Evolutionary conservation across 1,140 invertebrate species (phyloP).

Genomic region (Neodiprion lecontei): DNA sequence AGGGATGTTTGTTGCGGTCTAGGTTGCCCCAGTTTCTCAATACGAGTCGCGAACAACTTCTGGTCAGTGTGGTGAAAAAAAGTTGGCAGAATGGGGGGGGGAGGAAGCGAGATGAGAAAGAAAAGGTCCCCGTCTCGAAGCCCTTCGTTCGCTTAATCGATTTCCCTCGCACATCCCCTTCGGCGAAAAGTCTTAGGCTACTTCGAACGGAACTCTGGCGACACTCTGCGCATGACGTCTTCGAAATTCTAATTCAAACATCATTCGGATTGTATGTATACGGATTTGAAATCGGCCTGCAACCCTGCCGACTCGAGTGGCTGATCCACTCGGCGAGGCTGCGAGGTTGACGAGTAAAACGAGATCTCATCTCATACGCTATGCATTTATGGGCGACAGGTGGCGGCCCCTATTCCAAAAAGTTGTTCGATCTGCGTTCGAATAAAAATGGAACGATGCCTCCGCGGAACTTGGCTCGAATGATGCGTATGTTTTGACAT

Average conservation of each 20-base stretch:
- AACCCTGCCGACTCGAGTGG: background rate
- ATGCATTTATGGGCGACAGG: slow-evolving; percentile 4
- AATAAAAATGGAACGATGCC: background rate
- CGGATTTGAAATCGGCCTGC: background rate
- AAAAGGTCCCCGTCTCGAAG: background rate
- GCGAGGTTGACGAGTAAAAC: background rate
- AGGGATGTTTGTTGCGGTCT: background rate
- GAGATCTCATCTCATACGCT: slow-evolving; percentile 1
- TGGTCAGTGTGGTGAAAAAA: background rate
- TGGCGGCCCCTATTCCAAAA: background rate
- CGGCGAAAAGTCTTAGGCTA: background rate
- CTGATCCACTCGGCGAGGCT: background rate
- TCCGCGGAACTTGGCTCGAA: too few species aligned
- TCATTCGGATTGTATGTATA: slow-evolving; percentile 13
- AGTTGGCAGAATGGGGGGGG: too few species aligned
- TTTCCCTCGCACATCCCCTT: background rate
- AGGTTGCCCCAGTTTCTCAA: slow-evolving; percentile 4
- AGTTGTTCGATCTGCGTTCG: background rate
- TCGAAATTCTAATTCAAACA: slow-evolving; percentile 29
- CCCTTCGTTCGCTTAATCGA: background rate
- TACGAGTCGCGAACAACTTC: background rate
- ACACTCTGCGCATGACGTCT: slow-evolving; percentile 13
- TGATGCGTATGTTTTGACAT: too few species aligned
- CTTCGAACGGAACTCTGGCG: background rate
- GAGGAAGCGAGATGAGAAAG: background rate